Conservation (phyloP, 2,113 vertebrate species). For the Syngnathoides biaculeatus region DNA sequence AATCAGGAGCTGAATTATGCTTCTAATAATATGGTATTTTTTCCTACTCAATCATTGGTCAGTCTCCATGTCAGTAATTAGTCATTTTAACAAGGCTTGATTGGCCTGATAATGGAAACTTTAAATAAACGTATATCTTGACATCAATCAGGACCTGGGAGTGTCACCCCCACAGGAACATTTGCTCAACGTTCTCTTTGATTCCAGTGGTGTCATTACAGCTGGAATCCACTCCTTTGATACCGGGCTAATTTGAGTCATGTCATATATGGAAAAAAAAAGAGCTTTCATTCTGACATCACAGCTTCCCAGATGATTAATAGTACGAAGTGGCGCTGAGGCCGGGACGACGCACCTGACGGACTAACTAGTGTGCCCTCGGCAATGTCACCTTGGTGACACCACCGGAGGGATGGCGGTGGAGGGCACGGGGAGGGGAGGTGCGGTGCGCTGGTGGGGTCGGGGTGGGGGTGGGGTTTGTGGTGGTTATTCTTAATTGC, state of each 20-base stretch:
- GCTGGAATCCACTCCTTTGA: conserved; percentile 44
- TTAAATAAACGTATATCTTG: neutral
- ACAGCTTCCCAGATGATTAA: conserved; percentile 58
- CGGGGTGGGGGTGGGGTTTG: neutral
- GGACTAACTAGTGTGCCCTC: conserved; percentile 43
- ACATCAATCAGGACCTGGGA: neutral
- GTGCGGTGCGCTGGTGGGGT: too few relatives aligned
- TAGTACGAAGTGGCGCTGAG: conserved; percentile 25
- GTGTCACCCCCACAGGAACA: neutral
- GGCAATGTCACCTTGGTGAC: conserved; percentile 73
- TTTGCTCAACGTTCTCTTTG: conserved; percentile 32
- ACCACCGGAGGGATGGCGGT: conserved; percentile 40
- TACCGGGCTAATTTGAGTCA: conserved; percentile 54
- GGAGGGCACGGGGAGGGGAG: conserved; percentile 40
- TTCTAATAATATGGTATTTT: neutral
- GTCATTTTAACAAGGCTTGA: neutral
- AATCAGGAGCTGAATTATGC: neutral
- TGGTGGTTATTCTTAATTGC: conserved; percentile 53
- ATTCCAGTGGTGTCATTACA: conserved; percentile 21
- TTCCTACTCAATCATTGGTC: neutral
- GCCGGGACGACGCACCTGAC: conserved; percentile 43
- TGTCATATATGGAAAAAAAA: conserved; percentile 19
- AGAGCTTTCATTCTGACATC: conserved; percentile 48
- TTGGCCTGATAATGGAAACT: neutral
- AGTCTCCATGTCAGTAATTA: neutral